Conservation (phyloP, 2,888 invertebrate genomes). For the Alsophila aescularia region DNA sequence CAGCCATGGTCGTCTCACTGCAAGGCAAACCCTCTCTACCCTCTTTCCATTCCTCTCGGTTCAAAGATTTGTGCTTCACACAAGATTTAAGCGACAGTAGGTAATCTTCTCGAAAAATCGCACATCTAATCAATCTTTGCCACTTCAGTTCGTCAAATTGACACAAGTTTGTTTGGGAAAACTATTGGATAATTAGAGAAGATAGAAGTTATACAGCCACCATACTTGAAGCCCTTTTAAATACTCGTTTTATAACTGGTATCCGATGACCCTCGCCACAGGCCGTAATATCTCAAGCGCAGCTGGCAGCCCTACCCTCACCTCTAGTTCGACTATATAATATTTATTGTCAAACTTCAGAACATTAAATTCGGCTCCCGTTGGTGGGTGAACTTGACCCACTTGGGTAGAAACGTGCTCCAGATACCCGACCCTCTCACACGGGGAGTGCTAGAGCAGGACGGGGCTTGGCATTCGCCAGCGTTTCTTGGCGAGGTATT, state of each 20-base stretch:
- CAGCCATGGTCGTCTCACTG: too few relatives aligned
- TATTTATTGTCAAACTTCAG: slow-evolving; percentile 56
- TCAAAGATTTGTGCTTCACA: too few relatives aligned
- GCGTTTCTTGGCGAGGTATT: slow-evolving; percentile 9
- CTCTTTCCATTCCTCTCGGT: too few relatives aligned
- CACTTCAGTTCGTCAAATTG: too few relatives aligned
- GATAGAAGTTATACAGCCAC: too few relatives aligned
- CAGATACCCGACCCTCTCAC: slow-evolving; percentile 21
- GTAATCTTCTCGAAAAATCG: too few relatives aligned
- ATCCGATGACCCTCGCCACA: not conserved
- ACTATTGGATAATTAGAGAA: too few relatives aligned
- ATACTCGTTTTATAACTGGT: not conserved
- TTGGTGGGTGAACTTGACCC: slow-evolving; percentile 67
- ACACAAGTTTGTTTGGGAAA: too few relatives aligned
- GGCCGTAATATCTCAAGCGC: not conserved
- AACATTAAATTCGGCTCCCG: slow-evolving; percentile 55
- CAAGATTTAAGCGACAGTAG: too few relatives aligned
- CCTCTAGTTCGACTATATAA: slow-evolving; percentile 40
- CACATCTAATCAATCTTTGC: too few relatives aligned
- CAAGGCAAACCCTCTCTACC: too few relatives aligned
- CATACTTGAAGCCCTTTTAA: not conserved
- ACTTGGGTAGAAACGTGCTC: slow-evolving; percentile 39
- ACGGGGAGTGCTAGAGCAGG: slow-evolving; percentile 9
- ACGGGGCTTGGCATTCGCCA: slow-evolving; percentile 8
- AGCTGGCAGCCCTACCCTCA: slow-evolving; percentile 13